Conservation (phyloP, 2,113 vertebrate genomes). For the Chiloscyllium plagiosum region DNA sequence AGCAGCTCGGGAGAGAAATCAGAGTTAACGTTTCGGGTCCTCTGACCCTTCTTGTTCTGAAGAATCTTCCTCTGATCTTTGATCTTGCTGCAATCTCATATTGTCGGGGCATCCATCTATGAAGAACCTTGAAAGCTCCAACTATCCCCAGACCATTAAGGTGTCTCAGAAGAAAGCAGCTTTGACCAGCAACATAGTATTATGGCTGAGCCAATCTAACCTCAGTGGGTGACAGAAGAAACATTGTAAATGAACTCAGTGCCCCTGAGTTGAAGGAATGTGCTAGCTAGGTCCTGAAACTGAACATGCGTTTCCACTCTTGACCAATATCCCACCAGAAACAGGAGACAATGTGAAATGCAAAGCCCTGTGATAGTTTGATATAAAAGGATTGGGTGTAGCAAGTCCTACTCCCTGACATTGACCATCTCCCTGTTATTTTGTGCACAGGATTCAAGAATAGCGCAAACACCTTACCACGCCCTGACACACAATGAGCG, state of each 20-base stretch:
- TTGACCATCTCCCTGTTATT: background rate
- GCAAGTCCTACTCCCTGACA: background rate
- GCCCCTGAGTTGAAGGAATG: background rate
- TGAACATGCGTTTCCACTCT: background rate
- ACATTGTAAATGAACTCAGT: background rate
- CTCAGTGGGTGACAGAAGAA: background rate
- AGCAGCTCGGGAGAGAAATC: too few relatives aligned
- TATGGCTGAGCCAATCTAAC: background rate
- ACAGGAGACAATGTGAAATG: background rate
- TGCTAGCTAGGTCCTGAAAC: too few relatives aligned
- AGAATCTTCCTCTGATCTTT: background rate
- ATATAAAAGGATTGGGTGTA: background rate
- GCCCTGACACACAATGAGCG: slow-evolving; percentile 53
- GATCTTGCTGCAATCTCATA: background rate
- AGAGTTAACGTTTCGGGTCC: too few relatives aligned
- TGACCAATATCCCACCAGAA: background rate
- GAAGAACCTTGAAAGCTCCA: background rate
- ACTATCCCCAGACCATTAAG: background rate
- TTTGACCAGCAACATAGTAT: background rate
- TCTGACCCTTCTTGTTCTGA: too few relatives aligned
- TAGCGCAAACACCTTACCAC: slow-evolving; percentile 63
- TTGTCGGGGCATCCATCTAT: background rate
- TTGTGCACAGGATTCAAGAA: slow-evolving; percentile 56
- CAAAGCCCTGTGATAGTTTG: background rate
- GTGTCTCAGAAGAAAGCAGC: background rate